Conservation (phyloP, 2,113 vertebrate species). For the Passer montanus region DNA sequence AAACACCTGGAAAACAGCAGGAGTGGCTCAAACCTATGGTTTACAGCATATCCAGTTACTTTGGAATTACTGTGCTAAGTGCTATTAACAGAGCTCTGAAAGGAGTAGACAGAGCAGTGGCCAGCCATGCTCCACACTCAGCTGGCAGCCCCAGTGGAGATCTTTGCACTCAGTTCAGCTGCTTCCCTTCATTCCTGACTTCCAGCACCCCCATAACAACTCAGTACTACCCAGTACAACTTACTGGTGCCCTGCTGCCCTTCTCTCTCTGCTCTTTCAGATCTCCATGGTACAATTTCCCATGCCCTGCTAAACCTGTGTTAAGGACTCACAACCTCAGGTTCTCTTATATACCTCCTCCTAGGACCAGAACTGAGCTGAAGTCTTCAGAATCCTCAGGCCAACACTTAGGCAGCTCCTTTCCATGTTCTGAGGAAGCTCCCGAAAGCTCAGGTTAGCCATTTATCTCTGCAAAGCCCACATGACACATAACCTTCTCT, state of each 20-base stretch:
- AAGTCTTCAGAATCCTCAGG: neutral
- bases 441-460: neutral
- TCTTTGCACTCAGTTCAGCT: neutral
- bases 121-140: neutral
- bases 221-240: neutral
- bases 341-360: neutral
- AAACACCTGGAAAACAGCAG: constrained; percentile 17
- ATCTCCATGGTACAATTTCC: neutral
- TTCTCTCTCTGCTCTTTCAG: neutral
- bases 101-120: neutral
- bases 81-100: neutral
- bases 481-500: constrained; percentile 14
- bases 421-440: neutral
- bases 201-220: accelerated
- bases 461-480: constrained; percentile 24
- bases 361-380: neutral
- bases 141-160: accelerated
- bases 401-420: neutral
- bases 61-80: neutral
- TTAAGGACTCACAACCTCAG: neutral
- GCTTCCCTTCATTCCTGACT: neutral
- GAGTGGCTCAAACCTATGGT: neutral
- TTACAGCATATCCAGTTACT: neutral
- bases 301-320: neutral
- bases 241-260: neutral